Base-by-base conservation (phyloP, 2,888 invertebrate species). In the Polietes domitor region DNA sequence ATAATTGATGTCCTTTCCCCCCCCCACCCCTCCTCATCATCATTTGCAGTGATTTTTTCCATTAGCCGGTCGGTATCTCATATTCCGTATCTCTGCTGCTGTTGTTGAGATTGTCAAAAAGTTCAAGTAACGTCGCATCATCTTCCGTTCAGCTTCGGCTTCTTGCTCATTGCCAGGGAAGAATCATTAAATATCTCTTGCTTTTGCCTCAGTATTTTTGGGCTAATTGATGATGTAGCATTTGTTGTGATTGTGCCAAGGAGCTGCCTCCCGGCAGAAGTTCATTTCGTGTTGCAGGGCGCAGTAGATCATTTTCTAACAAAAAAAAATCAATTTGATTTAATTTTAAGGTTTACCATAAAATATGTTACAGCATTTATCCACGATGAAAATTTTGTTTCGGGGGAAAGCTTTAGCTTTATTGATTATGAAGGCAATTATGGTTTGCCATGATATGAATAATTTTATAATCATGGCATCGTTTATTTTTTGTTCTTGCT, bases 361-460 rank as follows among this genome's bases (percentile, higher is more conserved):
- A 82, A 75, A 75, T 75, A 75, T 78, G 77, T 37, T 63, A 53
- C 43, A 71, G n/a, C 43, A 77, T 74, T 75, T 71, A 32, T 78
- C 37, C 71, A 24, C 41, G 47, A 61, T 28, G 26, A 43, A 43
- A 26, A 7, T 41, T 58, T 43, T 61, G 15, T 26, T 47, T 9
- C 53, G 12, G 53, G n/a, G 17, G 19, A 28, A 37, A n/a, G n/a
- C n/a, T n/a, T n/a, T n/a, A n/a, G 63, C 65, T 72, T 65, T 73
- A 78, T 78, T 78, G 78, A 78, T 78, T 73, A 78, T 65, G 50
- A 73, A 53, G 78, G 78, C 78, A 78, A 78, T 78, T 78, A 78
- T 78, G 78, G 72, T 78, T 78, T 53, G 17, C 78, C 78, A 73
- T 73, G 65, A 41, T 65, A 72, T 72, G 58, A 73, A 73, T 73